These are phyloP conservation scores for Bombus superbus DNA, from an alignment of 1,140 invertebrate species.

Conservation along the genomic window DNA sequence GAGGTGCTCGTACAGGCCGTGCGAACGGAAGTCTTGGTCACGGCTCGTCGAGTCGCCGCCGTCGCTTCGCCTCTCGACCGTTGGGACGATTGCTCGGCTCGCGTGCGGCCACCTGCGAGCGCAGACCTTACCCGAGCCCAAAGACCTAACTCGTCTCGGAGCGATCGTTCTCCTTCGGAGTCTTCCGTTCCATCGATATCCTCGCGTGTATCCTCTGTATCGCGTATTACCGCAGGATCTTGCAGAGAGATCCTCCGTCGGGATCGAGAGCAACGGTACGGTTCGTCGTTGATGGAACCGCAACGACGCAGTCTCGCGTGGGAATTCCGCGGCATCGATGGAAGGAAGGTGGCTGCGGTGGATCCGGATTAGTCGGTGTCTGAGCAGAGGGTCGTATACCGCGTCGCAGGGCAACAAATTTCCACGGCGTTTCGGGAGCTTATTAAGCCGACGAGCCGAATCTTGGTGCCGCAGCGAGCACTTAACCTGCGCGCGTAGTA, in stretches of 20 bases:
- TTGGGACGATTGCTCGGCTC: slow-evolving; percentile 13
- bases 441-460: slow-evolving; percentile 67
- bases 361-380: slow-evolving; percentile 37
- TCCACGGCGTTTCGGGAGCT: slow-evolving; percentile 72
- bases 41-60: slow-evolving; percentile 70
- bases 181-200: background rate
- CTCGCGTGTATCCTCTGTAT: background rate
- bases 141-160: background rate
- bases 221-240: background rate
- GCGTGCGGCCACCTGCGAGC: background rate
- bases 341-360: slow-evolving; percentile 10
- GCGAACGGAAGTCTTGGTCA: slow-evolving; percentile 79
- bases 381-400: background rate
- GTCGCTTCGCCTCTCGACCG: slow-evolving; percentile 44
- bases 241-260: background rate
- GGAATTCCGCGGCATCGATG: slow-evolving; percentile 28
- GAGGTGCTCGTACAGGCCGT: slow-evolving; percentile 71
- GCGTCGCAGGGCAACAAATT: slow-evolving; percentile 69
- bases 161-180: background rate
- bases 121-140: background rate
- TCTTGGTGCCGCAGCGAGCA: slow-evolving; percentile 48
- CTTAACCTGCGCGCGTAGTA: slow-evolving; percentile 37
- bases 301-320: slow-evolving; percentile 30
- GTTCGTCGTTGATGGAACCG: slow-evolving; percentile 21
- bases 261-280: background rate